Base-by-base conservation (phyloP, 1,140 invertebrate genomes). In the Drosophila miranda region DNA sequence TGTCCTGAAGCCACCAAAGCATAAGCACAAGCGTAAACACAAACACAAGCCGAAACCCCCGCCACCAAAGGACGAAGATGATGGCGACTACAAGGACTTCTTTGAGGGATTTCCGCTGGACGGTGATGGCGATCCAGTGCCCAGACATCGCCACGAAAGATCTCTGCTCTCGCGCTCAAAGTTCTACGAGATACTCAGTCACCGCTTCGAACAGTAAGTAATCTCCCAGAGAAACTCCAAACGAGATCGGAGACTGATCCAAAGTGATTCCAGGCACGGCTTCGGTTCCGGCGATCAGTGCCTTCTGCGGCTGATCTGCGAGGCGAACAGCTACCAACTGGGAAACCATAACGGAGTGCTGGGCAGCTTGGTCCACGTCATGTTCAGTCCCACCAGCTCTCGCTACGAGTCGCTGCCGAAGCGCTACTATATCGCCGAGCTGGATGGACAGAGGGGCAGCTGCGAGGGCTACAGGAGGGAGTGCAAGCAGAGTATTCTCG, bases 341-440 rank as follows among this genome's bases (percentile, higher is more conserved):
- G 74, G 54, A 3, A 58, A 88, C 1, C 62, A 77, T 0, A 90
- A 90, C 61, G 89, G 89, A 6, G 75, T 89, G 1, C 55, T 90
- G 16, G 89, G 89, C 30, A 75, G 58, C 28, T 21, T 90, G n/a
- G 68, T 89, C 1, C 89, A 90, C 14, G 63, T 90, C 6, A 68
- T 90, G 58, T 89, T 90, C 89, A 94, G 93, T 19, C 93, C 93
- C 14, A 93, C 93, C 44, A 90, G 92, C 38, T 93, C 93, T 0
- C 88, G 76, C 11, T 92, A 93, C 54, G 92, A 93, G 80, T 91
- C 91, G 13, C 59, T 94, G 42, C 91, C 92, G 6, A 78, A 91
- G 28, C 86, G 82, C 0, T 94, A 93, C 71, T 93, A 93, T 70
- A 84, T 91, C 57, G 93, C 93, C 0, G 93, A 94, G 81, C 64